Evolutionary conservation across 1,140 invertebrate genomes (phyloP), one percentile per base, ranked within the genome.

Genomic region (Brachionus paranguensis): DNA sequence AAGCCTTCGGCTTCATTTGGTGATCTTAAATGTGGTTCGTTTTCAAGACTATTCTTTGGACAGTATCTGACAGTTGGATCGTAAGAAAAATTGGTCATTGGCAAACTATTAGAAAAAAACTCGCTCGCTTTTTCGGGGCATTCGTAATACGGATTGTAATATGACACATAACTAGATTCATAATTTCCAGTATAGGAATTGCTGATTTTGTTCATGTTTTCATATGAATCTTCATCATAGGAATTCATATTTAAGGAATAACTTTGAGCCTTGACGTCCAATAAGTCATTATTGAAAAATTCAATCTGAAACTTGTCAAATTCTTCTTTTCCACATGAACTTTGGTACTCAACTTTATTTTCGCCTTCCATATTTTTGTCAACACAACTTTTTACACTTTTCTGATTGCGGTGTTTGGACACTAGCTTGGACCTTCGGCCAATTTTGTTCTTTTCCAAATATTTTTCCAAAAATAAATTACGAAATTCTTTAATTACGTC

Each of bases 401-500:
- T 81, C n/a, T 60, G 33, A 47, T 7, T 81, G 37, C 60, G 41
- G 6, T 33, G 24, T 11, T 50, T 81, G 10, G 78, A 81, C 12
- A n/a, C 29, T 29, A 64, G 24, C 33, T 81, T 81, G 11, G 78
- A 81, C 33, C 60, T 81, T 17, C 78, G 10, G 3, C 78, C 78
- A 64, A 81, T 81, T 68, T 81, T 81, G 37, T 81, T 81, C 37
- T 81, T 81, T 47, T 81, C 78, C 41, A 81, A 81, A 47, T 81
- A 81, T 60, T 81, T 81, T 68, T 81, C 78, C 27, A 81, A 81
- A 24, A 81, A 81, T 24, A 81, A 17, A 81, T 81, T 81, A 6
- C 78, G 50, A 68, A 81, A 81, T 47, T 81, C 78, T 81, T 81
- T 68, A 1, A 81, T 81, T 6, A 68, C 78, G 8, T 81, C 72